Evolutionary conservation across 2,797 vertebrate genomes (phyloP).

Genomic region (Galagoides demidoff): DNA sequence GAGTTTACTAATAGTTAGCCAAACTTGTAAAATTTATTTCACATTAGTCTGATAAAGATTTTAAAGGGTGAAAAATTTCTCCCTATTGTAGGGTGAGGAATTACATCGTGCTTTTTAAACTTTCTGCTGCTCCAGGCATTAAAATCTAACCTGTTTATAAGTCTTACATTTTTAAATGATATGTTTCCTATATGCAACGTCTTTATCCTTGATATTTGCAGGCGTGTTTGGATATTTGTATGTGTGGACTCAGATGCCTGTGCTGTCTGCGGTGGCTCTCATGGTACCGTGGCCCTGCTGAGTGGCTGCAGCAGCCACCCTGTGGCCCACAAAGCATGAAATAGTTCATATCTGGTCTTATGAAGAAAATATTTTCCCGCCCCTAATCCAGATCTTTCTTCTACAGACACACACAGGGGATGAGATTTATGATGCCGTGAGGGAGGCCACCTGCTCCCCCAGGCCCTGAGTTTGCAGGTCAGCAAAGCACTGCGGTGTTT

Average conservation of each 20-base stretch:
- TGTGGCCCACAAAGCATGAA: background rate
- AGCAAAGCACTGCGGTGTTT: background rate
- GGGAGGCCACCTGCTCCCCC: background rate
- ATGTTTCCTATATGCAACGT: background rate
- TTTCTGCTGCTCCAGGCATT: background rate
- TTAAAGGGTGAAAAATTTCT: background rate
- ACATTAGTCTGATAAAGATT: background rate
- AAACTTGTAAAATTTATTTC: constrained; percentile 40
- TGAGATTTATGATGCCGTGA: fast-evolving
- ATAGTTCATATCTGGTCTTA: background rate
- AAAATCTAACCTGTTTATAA: background rate
- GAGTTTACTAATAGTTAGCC: background rate
- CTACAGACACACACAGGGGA: background rate
- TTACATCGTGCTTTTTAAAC: background rate
- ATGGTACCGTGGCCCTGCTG: fast-evolving
- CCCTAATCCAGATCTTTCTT: too few relatives aligned
- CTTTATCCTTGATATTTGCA: background rate
- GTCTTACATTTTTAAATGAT: background rate
- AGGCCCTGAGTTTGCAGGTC: background rate
- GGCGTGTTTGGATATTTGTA: background rate
- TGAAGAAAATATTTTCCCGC: background rate
- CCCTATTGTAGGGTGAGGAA: background rate
- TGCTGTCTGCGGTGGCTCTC: background rate
- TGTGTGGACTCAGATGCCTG: background rate
- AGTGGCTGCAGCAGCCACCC: fast-evolving